A percentile compares a stretch with the other conserved stretches of the same genome.
phyloP scores from a whole-genome alignment of 2,797 vertebrate genomes.

The Catostomus latipinnis region DNA sequence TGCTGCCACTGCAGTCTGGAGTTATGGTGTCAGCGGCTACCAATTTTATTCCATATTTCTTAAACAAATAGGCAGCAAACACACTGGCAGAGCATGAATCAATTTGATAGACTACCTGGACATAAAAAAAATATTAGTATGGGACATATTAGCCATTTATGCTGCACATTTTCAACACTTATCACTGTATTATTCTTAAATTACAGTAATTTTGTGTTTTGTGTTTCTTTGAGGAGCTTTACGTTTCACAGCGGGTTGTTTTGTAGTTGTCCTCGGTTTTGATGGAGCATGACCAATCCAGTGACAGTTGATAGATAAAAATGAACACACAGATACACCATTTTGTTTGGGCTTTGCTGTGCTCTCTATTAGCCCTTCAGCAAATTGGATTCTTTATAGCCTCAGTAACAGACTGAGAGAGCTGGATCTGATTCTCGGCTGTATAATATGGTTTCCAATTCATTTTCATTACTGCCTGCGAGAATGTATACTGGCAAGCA shows the following conservation, averaged over 20 bases:
- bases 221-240: not conserved
- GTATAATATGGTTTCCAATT: constrained; percentile 54
- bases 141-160: too few species aligned
- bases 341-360: constrained; percentile 45
- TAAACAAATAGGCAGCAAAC: constrained; percentile 37
- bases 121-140: not conserved
- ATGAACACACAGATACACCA: constrained; percentile 39
- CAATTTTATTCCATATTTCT: constrained; percentile 36
- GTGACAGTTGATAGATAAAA: constrained; percentile 42
- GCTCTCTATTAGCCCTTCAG: constrained; percentile 53
- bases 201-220: constrained; percentile 6
- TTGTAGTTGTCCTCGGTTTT: constrained; percentile 25
- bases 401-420: constrained; percentile 47
- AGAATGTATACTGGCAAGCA: constrained; percentile 36
- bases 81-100: constrained; percentile 24
- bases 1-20: constrained; percentile 28
- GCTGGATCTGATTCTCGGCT: too few species aligned
- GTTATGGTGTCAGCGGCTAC: constrained; percentile 13
- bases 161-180: not conserved
- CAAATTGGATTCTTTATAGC: constrained; percentile 61
- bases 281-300: constrained; percentile 21
- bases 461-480: constrained; percentile 53
- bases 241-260: not conserved
- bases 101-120: not conserved
- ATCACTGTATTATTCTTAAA: not conserved